These are phyloP conservation scores for Scolopax rusticola DNA, from an alignment of 2,797 vertebrate genomes.

Conservation along the genomic window DNA sequence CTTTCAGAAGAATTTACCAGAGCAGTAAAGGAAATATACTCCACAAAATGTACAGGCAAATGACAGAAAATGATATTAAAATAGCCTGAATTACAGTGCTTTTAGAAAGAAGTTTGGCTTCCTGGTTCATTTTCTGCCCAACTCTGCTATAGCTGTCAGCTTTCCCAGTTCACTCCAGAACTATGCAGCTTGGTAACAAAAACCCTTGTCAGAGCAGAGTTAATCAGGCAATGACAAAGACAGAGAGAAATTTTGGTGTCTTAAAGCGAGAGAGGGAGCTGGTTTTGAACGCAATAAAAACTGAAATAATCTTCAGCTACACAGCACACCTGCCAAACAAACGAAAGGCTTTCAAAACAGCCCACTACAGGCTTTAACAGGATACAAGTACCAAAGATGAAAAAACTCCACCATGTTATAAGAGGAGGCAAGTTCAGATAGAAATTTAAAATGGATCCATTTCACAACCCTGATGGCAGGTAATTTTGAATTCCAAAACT, in stretches of 20 bases:
- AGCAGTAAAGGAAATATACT: background rate
- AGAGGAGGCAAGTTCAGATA: background rate
- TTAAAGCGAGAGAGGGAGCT: background rate
- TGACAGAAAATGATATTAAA: background rate
- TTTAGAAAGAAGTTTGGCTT: background rate
- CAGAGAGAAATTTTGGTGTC: background rate
- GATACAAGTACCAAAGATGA: background rate
- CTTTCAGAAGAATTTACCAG: background rate
- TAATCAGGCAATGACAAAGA: conserved; percentile 16
- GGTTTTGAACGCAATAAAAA: background rate
- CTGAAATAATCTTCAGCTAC: background rate
- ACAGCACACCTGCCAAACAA: background rate
- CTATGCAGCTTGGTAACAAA: conserved; percentile 32
- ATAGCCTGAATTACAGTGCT: too few species aligned
- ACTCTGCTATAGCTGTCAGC: background rate
- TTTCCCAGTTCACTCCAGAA: conserved; percentile 51
- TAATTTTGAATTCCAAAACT: background rate
- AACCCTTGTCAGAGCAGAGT: conserved; percentile 49
- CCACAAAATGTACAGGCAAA: background rate
- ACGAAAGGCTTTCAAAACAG: background rate
- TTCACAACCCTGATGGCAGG: background rate
- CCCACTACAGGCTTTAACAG: background rate
- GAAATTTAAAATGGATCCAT: background rate
- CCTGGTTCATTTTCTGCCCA: background rate
- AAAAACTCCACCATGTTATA: background rate